Evolutionary conservation across 2,888 invertebrate species (phyloP).

Genomic region (Branchellion lobata): DNA sequence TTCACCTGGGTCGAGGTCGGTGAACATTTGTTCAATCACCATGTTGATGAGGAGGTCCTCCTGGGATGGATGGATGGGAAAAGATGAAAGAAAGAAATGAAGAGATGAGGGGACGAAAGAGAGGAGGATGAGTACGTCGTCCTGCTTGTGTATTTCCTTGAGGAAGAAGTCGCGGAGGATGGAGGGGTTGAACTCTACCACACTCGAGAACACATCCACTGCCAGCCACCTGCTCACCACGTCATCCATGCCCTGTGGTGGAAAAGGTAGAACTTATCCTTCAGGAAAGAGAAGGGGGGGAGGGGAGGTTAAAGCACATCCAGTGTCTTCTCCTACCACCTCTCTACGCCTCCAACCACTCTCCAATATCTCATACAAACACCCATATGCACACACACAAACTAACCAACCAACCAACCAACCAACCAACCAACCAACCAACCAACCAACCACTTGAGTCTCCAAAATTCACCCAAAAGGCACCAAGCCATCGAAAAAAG

Average conservation of each 20-base stretch:
- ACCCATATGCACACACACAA: no score
- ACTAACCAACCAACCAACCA: no score
- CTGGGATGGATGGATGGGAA: constrained; percentile 64
- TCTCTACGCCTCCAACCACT: no score
- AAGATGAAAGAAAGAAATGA: neutral
- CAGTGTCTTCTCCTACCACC: no score
- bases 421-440: no score
- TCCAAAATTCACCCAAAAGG: no score
- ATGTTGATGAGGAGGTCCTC: constrained; percentile 86
- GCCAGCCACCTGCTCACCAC: constrained; percentile 91
- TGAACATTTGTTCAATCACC: constrained; percentile 96
- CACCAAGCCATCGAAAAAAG: no score
- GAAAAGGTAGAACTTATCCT: neutral
- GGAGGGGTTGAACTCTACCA: constrained; percentile 96
- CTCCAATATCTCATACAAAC: no score
- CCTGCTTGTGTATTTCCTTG: constrained; percentile 80
- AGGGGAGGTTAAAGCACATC: no score
- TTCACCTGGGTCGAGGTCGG: constrained; percentile 80
- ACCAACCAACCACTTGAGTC: no score
- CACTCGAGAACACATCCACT: constrained; percentile 94
- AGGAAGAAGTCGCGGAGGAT: constrained; percentile 94
- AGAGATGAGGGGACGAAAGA: no score
- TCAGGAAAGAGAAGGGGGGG: neutral
- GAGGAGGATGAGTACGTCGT: constrained; percentile 71
- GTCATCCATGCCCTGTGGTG: constrained; percentile 75